phyloP scores from a whole-genome alignment of 2,113 vertebrate species.

The Anolis sagrei region DNA sequence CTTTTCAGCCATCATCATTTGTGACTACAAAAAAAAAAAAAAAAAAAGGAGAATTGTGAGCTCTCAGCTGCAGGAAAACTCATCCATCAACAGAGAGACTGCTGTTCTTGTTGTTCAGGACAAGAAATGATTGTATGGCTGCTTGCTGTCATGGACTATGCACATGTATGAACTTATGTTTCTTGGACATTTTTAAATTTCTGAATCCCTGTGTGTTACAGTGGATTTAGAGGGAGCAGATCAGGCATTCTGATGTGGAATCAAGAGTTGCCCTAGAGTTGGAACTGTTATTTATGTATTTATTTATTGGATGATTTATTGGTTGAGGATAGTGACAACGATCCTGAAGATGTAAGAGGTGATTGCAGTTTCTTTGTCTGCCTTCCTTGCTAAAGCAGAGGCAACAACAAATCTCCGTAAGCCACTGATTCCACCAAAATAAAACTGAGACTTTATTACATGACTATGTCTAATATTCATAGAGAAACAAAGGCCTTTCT shows the following conservation, averaged over 20 bases:
- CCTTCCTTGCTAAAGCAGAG: rapidly evolving
- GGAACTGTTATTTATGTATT: slow-evolving; percentile 32
- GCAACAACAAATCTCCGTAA: not conserved
- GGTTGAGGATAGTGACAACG: not conserved
- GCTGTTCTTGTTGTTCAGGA: not conserved
- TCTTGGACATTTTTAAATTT: not conserved
- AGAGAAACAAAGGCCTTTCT: not conserved
- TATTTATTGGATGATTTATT: not conserved
- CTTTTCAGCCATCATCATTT: not conserved
- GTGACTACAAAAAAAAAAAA: not conserved
- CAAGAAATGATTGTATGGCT: slow-evolving; percentile 14
- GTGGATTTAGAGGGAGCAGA: not conserved
- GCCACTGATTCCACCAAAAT: slow-evolving; percentile 21
- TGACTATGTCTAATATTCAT: not conserved
- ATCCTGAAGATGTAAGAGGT: not conserved
- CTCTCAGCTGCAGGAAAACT: slow-evolving; percentile 17
- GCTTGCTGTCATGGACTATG: not conserved
- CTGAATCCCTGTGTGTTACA: not conserved
- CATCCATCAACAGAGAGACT: not conserved
- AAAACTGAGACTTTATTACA: slow-evolving; percentile 1
- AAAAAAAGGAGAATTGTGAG: rapidly evolving
- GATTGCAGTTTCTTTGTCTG: not conserved
- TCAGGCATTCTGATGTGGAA: not conserved
- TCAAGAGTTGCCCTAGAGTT: not conserved
- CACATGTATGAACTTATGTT: not conserved